A percentile compares a stretch with the other conserved stretches of the same genome.
These are phyloP conservation scores for Engystomops pustulosus DNA, from an alignment of 2,113 vertebrate genomes.

Conservation along the genomic window DNA sequence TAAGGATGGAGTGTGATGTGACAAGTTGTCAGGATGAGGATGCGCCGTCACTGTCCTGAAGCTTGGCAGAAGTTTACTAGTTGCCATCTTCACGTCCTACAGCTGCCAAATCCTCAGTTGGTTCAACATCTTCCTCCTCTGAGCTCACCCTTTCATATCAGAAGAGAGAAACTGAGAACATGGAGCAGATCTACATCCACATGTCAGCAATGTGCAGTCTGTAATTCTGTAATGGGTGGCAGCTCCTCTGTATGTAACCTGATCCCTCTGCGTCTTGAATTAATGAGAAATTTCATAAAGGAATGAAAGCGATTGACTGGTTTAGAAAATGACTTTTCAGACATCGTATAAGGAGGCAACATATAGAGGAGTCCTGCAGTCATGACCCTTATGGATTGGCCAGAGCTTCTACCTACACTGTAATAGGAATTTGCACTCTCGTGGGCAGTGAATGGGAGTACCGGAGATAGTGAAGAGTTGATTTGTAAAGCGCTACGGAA, in stretches of 20 bases:
- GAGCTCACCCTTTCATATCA: background rate
- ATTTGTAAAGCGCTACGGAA: too few relatives aligned
- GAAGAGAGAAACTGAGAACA: slow-evolving; percentile 2
- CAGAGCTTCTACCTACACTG: too few relatives aligned
- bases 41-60: slow-evolving; percentile 44
- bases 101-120: slow-evolving; percentile 25
- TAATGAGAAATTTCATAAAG: too few relatives aligned
- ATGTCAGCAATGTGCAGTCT: background rate
- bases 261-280: too few relatives aligned
- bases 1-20: background rate
- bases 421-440: too few relatives aligned
- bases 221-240: background rate
- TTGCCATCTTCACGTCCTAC: slow-evolving; percentile 15
- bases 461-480: too few relatives aligned
- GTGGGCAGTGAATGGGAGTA: too few relatives aligned
- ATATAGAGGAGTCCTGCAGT: too few relatives aligned
- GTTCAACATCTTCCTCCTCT: slow-evolving; percentile 8
- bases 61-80: slow-evolving; percentile 53
- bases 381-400: too few relatives aligned
- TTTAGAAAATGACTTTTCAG: too few relatives aligned
- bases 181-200: background rate
- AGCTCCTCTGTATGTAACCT: background rate
- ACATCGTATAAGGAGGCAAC: too few relatives aligned
- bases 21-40: slow-evolving; percentile 18
- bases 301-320: too few relatives aligned